Base-by-base conservation (phyloP, 2,888 invertebrate species). In the Agonum fuliginosum region DNA sequence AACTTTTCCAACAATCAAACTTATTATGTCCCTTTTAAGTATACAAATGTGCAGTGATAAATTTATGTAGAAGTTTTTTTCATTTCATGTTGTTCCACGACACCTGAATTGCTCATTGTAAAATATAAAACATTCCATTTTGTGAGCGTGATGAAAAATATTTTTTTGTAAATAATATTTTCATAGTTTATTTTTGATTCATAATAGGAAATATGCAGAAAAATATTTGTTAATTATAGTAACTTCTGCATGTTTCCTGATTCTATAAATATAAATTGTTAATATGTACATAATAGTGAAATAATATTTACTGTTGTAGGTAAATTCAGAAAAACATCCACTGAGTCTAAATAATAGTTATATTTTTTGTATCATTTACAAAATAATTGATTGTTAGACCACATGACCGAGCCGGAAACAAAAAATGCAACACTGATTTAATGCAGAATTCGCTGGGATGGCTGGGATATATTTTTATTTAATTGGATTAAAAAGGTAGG, bases 91-190 rank as follows among this genome's bases (percentile, higher is more conserved):
- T 41, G 70, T 46, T 70, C 70, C 70, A 70, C 37, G 14, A 70
- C 70, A 70, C 70, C 70, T 70, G 70, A 70, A 70, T 70, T 70
- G 70, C 70, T 70, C 70, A 70, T 70, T 70, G 46, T 46, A 70
- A 70, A 70, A 46, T 14, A 70, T 46, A 17, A 30, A 14, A 27
- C 8, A 48, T 37, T 37, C 12, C n/a, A 37, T 37, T 37, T 37
- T 37, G 12, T 30, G 30, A 37, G 12, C 12, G 14, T 5, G 17
- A 30, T n/a, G 12, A 24, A 62, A 27, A 27, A n/a, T 20, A 62
- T 62, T 62, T 62, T 24, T 62, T 62, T 62, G 62, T 62, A 62
- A 24, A 62, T 62, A 62, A 2, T 62, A 62, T 62, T 22, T 24
- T 24, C 12, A 34, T 8, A 34, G 34, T 34, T 34, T 34, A 34